Conservation (phyloP, 2,113 vertebrate species). For the Columba livia region DNA sequence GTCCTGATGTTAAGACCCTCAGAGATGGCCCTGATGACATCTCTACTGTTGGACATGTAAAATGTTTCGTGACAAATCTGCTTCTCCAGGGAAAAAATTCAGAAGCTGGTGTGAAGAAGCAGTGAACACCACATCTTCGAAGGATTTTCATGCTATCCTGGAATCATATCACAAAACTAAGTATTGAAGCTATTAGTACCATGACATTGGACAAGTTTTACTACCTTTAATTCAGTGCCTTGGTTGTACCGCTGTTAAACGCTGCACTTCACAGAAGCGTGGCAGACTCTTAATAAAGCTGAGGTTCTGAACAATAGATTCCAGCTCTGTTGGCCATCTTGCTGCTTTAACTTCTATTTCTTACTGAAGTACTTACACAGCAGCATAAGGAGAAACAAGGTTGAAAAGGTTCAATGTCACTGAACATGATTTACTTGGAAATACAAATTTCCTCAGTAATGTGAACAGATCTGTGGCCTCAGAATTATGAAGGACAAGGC, state of each 20-base stretch:
- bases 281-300: background rate
- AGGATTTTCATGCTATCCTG: background rate
- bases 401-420: background rate
- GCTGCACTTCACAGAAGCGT: background rate
- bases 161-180: background rate
- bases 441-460: accelerated
- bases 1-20: background rate
- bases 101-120: background rate
- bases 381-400: background rate
- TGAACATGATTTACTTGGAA: background rate
- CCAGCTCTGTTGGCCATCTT: background rate
- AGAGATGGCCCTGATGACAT: background rate
- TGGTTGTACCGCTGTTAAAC: background rate
- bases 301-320: background rate
- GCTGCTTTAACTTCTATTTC: background rate
- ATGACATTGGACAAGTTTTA: background rate
- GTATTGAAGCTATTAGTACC: background rate
- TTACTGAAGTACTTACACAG: background rate
- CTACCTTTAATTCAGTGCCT: background rate
- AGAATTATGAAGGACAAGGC: too few species aligned
- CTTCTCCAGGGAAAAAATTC: background rate
- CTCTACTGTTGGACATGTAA: background rate
- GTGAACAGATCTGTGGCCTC: background rate
- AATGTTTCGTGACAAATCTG: background rate
- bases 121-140: background rate